Base-by-base conservation (phyloP, 2,797 vertebrate genomes). In the Cyclopterus lumpus region DNA sequence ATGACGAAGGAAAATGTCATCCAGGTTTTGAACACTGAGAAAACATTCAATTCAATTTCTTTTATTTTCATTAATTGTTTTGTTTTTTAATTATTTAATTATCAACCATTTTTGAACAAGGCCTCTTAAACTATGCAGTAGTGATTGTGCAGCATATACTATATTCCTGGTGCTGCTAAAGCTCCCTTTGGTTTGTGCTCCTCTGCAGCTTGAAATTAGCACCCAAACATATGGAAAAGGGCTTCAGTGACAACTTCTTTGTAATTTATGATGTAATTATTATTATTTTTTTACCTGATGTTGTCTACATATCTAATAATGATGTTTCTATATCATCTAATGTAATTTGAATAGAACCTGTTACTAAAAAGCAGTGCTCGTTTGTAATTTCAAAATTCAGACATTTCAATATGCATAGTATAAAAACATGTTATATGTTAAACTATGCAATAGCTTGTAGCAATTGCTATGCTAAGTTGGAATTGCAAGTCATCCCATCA, bases 141-240 rank as follows among this genome's bases (percentile, higher is more conserved):
- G 92, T 94, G 93, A 94, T 93, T 95, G 94, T 95, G 93, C 93
- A 93, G 95, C 93, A 93, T 91, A 88, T 84, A 64, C 66, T 85
- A 81, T 88, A 91, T 85, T 91, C 91, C 86, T 93, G 90, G 88
- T 90, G 91, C 93, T 94, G 93, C 93, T 89, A 87, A 91, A 92
- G 89, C 91, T 93, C 91, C 90, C 93, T 94, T 95, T 95, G 93
- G 94, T 95, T 95, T 95, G 94, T 95, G 94, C 94, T 96, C 95
- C 81, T 95, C 89, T 94, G 93, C 93, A 94, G 93, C 92, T 62
- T 91, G 91, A 91, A 89, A 86, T 89, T 94, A 95, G 94, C 94
- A 95, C 93, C 93, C 87, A 90, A 82, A 93, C 85, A 79, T 80
- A 84, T 85, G 83, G 85, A 93, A 88, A 90, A 84, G 91, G 89